Evolutionary conservation across 2,113 vertebrate species (phyloP), one percentile per base, ranked within the genome.

Genomic region (Dromaius novaehollandiae): DNA sequence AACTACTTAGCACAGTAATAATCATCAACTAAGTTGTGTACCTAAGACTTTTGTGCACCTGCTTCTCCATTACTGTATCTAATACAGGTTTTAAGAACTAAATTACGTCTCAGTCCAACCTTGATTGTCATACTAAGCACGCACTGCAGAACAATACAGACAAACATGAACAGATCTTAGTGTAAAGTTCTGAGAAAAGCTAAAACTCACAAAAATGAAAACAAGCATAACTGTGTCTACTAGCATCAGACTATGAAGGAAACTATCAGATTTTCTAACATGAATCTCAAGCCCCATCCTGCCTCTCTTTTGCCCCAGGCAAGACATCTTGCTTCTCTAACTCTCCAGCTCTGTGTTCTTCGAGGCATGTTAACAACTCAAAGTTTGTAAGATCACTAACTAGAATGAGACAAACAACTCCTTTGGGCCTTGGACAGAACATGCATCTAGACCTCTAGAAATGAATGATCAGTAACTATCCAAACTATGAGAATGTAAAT

Each of bases 31-130:
- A 87, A 90, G 48, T 48, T 92, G 81, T 79, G 36, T 84, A 79
- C 44, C 40, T 82, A 88, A 94, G 86, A 68, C 74, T 69, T 87
- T 69, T 53, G 36, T 46, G 86, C 90, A 96, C 92, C 84, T 93
- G 70, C 66, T 79, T 70, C 56, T 86, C 65, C 34, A 28, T 11
- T 74, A 82, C 50, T 36, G 15, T 36, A 48, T n/a, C 34, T 19
- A 85, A 56, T 13, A 82, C n/a, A 15, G 61, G 70, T 50, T 95
- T 73, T 64, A 60, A 85, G 63, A 80, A 44, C 36, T 60, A 55
- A 92, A 92, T 91, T 82, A 66, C 40, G 68, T 50, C 48, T 87
- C 74, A 85, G 66, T 30, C 63, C 85, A 75, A 73, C 48, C 68
- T 68, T 64, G 64, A 83, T 48, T 56, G 48, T 68, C 78, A 74